A percentile compares a stretch with the other conserved stretches of the same genome.
Conservation (phyloP, 2,888 invertebrate genomes). For the Heteropelma amictum region DNA sequence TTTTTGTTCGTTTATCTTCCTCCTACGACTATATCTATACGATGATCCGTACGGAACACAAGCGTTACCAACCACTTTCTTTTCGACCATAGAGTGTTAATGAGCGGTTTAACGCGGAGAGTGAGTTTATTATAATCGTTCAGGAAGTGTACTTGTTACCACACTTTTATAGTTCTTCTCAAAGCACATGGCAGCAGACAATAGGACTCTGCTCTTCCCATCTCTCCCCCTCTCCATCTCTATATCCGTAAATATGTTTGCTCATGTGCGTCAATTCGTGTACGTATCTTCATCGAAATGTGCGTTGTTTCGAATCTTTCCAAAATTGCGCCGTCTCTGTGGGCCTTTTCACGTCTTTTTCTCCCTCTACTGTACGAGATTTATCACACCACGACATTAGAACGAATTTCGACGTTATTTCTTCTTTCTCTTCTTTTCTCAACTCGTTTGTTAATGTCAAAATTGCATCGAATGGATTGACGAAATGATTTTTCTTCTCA, state of each 20-base stretch:
- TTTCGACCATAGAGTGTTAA: constrained; percentile 34
- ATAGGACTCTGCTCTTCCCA: neutral
- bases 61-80: constrained; percentile 29
- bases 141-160: constrained; percentile 38
- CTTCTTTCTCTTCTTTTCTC: neutral
- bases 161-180: constrained; percentile 24
- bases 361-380: neutral
- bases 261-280: neutral
- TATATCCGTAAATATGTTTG: no score
- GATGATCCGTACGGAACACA: constrained; percentile 3
- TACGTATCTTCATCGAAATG: constrained; percentile 4
- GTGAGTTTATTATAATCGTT: constrained; percentile 41
- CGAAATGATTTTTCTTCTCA: no score
- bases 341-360: neutral
- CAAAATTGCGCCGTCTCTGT: neutral
- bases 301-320: constrained; percentile 22
- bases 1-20: constrained; percentile 1
- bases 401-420: neutral
- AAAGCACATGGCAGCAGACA: neutral
- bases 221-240: no score
- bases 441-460: neutral
- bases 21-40: constrained; percentile 8
- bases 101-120: constrained; percentile 48
- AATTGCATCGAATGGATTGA: no score
- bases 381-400: neutral